Evolutionary conservation across 2,797 vertebrate genomes (phyloP).

Genomic region (Pseudochirops corinnae): DNA sequence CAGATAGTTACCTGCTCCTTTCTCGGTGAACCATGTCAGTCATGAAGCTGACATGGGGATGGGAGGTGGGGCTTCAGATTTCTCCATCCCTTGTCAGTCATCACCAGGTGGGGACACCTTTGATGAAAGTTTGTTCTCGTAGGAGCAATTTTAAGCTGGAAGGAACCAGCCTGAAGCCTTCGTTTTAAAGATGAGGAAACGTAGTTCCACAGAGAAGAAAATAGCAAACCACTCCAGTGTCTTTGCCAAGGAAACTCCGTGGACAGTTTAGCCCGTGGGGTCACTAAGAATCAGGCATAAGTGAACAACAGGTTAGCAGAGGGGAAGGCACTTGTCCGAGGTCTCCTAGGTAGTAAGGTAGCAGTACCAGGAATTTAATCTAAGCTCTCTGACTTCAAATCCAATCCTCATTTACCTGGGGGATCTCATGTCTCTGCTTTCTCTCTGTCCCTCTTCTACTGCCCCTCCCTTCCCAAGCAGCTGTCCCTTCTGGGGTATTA

Average conservation of each 20-base stretch:
- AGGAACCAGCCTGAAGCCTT: neutral
- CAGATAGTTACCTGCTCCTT: neutral
- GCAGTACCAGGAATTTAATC: neutral
- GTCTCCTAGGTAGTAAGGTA: neutral
- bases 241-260: neutral
- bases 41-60: neutral
- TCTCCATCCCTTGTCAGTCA: neutral
- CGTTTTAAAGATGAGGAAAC: neutral
- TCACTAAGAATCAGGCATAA: neutral
- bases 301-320: neutral
- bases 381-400: neutral
- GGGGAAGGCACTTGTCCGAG: neutral
- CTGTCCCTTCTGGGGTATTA: neutral
- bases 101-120: neutral
- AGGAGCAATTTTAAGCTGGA: neutral
- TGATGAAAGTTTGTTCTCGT: neutral
- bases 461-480: neutral
- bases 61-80: neutral
- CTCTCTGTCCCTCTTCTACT: neutral
- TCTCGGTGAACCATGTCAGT: neutral
- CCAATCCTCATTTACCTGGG: neutral
- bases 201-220: neutral
- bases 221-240: neutral
- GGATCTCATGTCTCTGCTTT: neutral
- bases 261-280: neutral